Percentiles rank a stretch among this genome's conserved stretches.
These are phyloP conservation scores for Athene cunicularia DNA, from an alignment of 2,113 vertebrate genomes.

Conservation along the genomic window DNA sequence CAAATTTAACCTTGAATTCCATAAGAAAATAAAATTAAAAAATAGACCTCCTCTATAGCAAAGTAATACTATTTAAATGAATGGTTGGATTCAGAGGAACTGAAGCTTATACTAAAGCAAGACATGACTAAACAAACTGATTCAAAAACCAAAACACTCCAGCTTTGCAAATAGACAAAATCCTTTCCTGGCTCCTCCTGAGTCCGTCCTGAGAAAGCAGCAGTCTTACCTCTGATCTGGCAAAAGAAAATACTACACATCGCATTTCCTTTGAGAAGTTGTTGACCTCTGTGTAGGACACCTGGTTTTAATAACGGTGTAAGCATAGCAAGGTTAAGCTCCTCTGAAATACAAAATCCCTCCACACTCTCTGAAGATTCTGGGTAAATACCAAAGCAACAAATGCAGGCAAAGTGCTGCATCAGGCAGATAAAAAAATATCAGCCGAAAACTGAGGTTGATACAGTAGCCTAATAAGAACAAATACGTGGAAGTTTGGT, in stretches of 20 bases:
- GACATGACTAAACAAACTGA: neutral
- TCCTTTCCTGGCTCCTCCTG: neutral
- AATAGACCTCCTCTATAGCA: neutral
- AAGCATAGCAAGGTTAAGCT: neutral
- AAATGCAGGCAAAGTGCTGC: neutral
- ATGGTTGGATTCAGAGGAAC: neutral
- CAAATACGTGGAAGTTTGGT: neutral
- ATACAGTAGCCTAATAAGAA: neutral
- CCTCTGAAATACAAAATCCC: neutral
- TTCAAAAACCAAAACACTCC: neutral
- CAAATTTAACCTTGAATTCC: neutral
- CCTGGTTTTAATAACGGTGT: neutral
- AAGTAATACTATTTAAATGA: neutral
- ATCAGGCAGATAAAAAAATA: neutral
- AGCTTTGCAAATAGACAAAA: neutral
- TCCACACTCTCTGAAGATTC: neutral
- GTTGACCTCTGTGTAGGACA: neutral
- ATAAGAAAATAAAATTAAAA: neutral
- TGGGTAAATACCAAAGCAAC: neutral
- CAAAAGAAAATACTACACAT: neutral
- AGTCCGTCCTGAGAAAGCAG: constrained; percentile 11
- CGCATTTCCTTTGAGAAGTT: neutral
- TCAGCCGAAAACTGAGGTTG: neutral
- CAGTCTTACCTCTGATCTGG: neutral
- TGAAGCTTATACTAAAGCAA: neutral